Conservation (phyloP, 2,113 vertebrate species). For the Lanius ludovicianus region DNA sequence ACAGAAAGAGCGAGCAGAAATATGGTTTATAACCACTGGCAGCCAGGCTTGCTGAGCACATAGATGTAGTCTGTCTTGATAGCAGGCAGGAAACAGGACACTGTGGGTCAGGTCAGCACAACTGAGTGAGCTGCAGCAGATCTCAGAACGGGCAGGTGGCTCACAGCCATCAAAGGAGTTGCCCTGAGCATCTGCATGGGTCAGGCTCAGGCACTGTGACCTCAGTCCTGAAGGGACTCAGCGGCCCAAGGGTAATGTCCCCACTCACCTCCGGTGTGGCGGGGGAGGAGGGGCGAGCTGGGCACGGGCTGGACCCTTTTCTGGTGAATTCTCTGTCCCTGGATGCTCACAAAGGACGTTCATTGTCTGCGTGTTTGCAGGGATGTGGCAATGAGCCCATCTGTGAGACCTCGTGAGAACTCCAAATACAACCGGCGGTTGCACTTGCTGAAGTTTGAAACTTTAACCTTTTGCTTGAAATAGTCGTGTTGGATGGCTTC, state of each 20-base stretch:
- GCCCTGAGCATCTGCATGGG: background rate
- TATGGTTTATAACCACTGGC: background rate
- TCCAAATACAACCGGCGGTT: fast-evolving
- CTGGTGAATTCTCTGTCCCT: background rate
- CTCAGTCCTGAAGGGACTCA: background rate
- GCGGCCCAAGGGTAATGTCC: background rate
- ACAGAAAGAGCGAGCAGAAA: background rate
- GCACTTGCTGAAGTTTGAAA: background rate
- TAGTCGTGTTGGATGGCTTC: background rate
- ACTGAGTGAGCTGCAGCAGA: background rate
- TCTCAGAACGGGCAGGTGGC: background rate
- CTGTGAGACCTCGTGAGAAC: background rate
- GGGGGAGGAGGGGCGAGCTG: background rate
- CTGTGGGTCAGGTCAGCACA: background rate
- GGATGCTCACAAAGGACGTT: background rate
- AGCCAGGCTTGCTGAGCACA: background rate
- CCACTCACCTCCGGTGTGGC: background rate
- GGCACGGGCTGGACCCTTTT: background rate
- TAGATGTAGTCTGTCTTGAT: background rate
- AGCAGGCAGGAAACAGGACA: background rate
- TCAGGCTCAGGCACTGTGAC: background rate
- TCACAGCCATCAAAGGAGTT: background rate
- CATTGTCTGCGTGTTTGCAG: background rate
- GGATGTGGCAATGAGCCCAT: background rate
- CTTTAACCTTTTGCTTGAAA: background rate